These are phyloP conservation scores for Muscidifurax raptorellus DNA, from an alignment of 1,140 invertebrate species.

Conservation along the genomic window DNA sequence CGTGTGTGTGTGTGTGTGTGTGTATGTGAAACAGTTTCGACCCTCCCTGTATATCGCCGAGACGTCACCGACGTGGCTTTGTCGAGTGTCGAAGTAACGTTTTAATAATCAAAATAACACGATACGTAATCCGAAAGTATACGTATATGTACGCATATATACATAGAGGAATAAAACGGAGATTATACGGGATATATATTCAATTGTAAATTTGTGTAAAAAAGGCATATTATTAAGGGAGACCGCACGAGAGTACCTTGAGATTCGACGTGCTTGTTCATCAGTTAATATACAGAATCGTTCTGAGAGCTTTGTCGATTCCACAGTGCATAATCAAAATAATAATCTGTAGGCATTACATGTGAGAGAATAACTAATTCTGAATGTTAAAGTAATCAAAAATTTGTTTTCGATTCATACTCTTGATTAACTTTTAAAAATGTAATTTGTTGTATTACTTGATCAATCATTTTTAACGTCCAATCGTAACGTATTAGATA, in stretches of 20 bases:
- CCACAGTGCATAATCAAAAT: conserved; percentile 33
- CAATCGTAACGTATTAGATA: no score
- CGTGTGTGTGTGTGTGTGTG: no score
- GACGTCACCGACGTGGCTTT: conserved; percentile 16
- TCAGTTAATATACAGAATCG: conserved; percentile 25
- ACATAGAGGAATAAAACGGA: conserved; percentile 5
- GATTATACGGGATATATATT: conserved; percentile 14
- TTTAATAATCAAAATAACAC: conserved; percentile 37
- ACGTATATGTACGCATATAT: conserved; percentile 32
- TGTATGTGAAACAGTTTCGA: no score
- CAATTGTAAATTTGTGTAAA: conserved; percentile 45
- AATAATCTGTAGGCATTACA: conserved; percentile 10
- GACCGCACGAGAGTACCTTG: conserved; percentile 13
- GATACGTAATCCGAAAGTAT: conserved; percentile 37
- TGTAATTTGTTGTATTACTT: no score
- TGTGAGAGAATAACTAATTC: neutral
- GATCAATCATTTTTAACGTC: no score
- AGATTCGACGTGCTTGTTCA: neutral
- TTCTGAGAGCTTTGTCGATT: neutral
- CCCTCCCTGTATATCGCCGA: neutral
- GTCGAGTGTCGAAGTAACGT: conserved; percentile 16
- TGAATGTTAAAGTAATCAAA: conserved; percentile 24
- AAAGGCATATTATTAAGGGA: conserved; percentile 12
- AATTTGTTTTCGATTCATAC: neutral
- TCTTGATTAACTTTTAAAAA: no score